Evolutionary conservation across 2,888 invertebrate genomes (phyloP).

Genomic region (Agrenia bidenticulata): DNA sequence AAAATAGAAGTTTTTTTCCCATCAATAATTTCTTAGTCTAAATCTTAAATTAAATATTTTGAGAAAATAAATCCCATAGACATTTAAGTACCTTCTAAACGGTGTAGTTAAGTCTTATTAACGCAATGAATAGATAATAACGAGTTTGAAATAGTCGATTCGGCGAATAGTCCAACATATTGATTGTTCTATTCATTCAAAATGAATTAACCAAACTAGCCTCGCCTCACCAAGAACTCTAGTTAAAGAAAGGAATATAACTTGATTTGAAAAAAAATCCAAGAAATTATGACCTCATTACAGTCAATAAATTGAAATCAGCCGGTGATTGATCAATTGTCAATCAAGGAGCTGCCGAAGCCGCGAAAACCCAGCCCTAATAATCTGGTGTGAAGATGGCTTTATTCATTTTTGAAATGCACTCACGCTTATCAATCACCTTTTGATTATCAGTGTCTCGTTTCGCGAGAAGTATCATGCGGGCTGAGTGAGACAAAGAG

Average conservation of each 20-base stretch:
- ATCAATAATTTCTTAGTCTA: no score
- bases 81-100: no score
- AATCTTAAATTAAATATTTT: no score
- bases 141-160: no score
- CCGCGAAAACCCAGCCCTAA: constrained; percentile 9
- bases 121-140: no score
- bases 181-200: no score
- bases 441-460: constrained; percentile 19
- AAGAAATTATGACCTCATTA: constrained; percentile 8
- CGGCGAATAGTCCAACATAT: no score
- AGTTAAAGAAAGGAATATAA: constrained; percentile 6
- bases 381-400: constrained; percentile 21
- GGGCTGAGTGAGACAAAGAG: constrained; percentile 23
- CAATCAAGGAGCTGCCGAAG: constrained; percentile 18
- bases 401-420: constrained; percentile 18
- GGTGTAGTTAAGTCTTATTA: no score
- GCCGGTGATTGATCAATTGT: constrained; percentile 24
- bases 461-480: constrained; percentile 17
- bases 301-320: constrained; percentile 29
- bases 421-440: constrained; percentile 22
- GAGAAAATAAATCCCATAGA: no score
- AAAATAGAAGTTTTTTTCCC: no score
- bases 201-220: no score
- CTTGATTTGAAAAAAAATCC: neutral
- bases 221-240: no score